Conservation (phyloP, 2,888 invertebrate species). For the Clunio marinus region DNA sequence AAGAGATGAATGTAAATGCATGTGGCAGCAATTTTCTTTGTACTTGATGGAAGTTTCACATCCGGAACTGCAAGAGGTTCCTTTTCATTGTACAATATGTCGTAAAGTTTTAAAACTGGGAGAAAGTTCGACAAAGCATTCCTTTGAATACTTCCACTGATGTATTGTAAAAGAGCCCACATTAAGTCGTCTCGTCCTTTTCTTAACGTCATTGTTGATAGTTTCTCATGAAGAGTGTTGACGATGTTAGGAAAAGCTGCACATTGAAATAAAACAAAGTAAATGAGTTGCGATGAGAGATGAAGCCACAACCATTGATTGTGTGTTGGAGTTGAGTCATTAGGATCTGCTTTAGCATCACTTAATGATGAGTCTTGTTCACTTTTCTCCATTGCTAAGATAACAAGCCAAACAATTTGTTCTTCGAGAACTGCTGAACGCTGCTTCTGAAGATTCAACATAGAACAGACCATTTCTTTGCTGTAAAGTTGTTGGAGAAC, state of each 20-base stretch:
- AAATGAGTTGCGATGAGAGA: constrained; percentile 89
- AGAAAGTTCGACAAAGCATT: constrained; percentile 84
- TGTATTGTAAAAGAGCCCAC: constrained; percentile 97
- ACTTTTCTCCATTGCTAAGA: constrained; percentile 87
- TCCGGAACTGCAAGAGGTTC: constrained; percentile 88
- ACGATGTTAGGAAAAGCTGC: constrained; percentile 92
- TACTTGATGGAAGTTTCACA: constrained; percentile 77
- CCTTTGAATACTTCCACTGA: constrained; percentile 93
- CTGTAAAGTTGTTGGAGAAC: constrained; percentile 94
- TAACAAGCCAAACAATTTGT: constrained; percentile 84
- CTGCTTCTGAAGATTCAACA: constrained; percentile 91
- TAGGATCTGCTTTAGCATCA: constrained; percentile 56
- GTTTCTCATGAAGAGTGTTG: constrained; percentile 77
- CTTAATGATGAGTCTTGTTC: constrained; percentile 59
- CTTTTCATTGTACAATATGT: constrained; percentile 87
- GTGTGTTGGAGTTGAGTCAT: constrained; percentile 47
- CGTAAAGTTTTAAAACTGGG: constrained; percentile 85
- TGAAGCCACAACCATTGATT: constrained; percentile 86
- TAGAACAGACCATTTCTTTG: constrained; percentile 91
- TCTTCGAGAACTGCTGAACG: constrained; percentile 87
- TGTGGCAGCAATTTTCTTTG: constrained; percentile 73
- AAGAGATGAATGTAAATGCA: constrained; percentile 96
- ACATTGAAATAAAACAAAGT: constrained; percentile 90
- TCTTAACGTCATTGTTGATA: constrained; percentile 72
- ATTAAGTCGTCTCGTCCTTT: constrained; percentile 96